Percentiles rank a stretch among this genome's conserved stretches.
phyloP scores from a whole-genome alignment of 2,797 vertebrate genomes.

The Chiloscyllium punctatum region DNA sequence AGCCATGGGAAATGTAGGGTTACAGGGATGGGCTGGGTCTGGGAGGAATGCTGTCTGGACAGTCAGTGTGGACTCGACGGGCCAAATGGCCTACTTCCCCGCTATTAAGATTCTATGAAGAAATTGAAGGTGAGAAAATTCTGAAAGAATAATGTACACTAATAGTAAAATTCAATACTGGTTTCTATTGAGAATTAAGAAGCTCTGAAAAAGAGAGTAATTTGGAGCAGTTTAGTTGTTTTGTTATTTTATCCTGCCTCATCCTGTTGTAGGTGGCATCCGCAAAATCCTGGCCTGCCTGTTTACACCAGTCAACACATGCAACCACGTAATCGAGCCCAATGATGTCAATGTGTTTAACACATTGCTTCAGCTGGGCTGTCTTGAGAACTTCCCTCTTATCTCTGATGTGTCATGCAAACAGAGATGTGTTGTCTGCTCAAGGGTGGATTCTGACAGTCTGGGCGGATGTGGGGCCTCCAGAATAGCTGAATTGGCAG shows the following conservation, averaged over 20 bases:
- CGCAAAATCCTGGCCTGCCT: neutral
- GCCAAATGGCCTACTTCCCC: too few species aligned
- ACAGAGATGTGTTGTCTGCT: conserved; percentile 13
- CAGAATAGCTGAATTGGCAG: neutral
- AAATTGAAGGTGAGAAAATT: neutral
- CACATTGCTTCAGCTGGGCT: neutral
- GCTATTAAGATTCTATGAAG: neutral
- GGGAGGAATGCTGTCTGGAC: too few species aligned
- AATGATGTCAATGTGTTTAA: conserved; percentile 2
- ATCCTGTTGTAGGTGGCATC: too few species aligned
- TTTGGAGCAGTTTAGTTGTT: neutral
- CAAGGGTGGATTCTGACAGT: neutral
- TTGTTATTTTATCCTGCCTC: neutral
- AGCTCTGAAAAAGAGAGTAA: neutral
- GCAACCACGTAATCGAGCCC: neutral
- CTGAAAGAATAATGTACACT: neutral
- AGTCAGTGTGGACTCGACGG: too few species aligned
- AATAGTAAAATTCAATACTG: neutral
- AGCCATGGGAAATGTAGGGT: too few species aligned
- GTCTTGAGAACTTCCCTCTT: neutral
- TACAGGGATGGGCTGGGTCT: too few species aligned
- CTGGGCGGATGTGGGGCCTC: neutral
- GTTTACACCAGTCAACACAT: neutral
- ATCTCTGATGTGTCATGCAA: conserved; percentile 1
- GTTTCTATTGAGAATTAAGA: neutral